Percentiles rank a stretch among this genome's conserved stretches.
These are phyloP conservation scores for Tenthredo amoena DNA, from an alignment of 2,888 invertebrate species.

Conservation along the genomic window DNA sequence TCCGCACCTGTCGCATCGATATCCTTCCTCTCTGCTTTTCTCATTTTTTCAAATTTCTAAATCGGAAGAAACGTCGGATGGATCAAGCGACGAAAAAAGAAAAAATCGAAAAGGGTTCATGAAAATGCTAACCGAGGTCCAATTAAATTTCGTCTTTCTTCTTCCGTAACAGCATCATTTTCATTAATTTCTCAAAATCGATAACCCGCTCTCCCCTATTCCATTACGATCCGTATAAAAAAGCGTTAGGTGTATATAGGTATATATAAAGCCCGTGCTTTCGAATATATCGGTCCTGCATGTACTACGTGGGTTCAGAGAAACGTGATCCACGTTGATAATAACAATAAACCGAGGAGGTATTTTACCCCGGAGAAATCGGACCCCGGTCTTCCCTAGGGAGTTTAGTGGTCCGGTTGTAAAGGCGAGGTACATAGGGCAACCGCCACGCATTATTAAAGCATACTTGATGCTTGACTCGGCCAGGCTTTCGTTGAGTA, in stretches of 20 bases:
- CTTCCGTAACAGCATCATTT: not conserved
- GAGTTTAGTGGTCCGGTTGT: slow-evolving; percentile 26
- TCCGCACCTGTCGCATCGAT: not conserved
- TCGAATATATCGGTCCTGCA: not conserved
- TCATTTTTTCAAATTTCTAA: not conserved
- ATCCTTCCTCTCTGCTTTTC: not conserved
- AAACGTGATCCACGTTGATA: slow-evolving; percentile 27
- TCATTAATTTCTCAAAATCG: not conserved
- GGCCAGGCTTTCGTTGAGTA: not conserved
- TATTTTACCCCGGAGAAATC: slow-evolving; percentile 40
- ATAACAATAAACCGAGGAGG: slow-evolving; percentile 20
- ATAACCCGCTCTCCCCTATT: not conserved
- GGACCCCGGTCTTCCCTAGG: slow-evolving; percentile 15
- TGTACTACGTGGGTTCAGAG: not conserved
- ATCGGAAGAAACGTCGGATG: not conserved
- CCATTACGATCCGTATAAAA: not conserved
- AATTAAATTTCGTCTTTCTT: not conserved
- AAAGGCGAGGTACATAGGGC: not conserved
- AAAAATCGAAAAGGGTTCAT: too few species aligned
- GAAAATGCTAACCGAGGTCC: not conserved
- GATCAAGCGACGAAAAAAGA: too few species aligned
- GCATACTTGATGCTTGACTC: not conserved
- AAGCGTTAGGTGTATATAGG: not conserved
- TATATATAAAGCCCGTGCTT: not conserved
- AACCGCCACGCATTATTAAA: not conserved